Percentiles rank a stretch among this genome's conserved stretches.
Conservation (phyloP, 2,113 vertebrate species). For the Aspiorhynchus laticeps region DNA sequence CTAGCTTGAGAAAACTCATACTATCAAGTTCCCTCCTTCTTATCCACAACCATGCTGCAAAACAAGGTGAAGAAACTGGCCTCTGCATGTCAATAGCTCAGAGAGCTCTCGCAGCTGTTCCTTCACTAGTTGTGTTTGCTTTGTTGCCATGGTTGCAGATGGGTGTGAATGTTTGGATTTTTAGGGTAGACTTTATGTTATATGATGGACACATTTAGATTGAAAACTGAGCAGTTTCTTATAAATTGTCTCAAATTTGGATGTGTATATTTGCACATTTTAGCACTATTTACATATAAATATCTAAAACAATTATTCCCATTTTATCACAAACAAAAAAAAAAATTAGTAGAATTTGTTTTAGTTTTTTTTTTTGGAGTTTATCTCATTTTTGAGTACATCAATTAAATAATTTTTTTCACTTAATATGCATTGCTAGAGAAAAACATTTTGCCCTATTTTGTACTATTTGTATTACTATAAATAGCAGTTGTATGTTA, state of each 20-base stretch:
- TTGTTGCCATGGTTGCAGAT: conserved; percentile 35
- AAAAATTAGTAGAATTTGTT: too few relatives aligned
- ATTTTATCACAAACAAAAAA: neutral
- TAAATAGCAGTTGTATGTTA: too few relatives aligned
- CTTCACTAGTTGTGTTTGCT: conserved; percentile 40
- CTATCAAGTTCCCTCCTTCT: conserved; percentile 29
- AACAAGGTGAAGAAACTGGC: conserved; percentile 36
- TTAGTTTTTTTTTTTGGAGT: neutral
- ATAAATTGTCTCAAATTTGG: too few relatives aligned
- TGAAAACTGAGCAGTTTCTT: neutral
- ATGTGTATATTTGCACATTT: neutral
- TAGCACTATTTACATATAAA: too few relatives aligned
- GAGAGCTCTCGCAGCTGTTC: conserved; percentile 46
- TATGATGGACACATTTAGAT: neutral
- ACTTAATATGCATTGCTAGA: neutral
- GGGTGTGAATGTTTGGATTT: conserved; percentile 23
- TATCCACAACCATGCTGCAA: conserved; percentile 28
- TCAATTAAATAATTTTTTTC: too few relatives aligned
- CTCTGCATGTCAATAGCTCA: conserved; percentile 49
- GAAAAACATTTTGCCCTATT: neutral
- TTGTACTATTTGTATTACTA: neutral
- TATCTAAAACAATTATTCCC: too few relatives aligned
- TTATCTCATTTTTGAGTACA: neutral
- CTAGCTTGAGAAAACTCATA: conserved; percentile 37
- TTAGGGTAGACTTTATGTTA: neutral